Base-by-base conservation (phyloP, 2,797 vertebrate genomes). In the Sarcoramphus papa region DNA sequence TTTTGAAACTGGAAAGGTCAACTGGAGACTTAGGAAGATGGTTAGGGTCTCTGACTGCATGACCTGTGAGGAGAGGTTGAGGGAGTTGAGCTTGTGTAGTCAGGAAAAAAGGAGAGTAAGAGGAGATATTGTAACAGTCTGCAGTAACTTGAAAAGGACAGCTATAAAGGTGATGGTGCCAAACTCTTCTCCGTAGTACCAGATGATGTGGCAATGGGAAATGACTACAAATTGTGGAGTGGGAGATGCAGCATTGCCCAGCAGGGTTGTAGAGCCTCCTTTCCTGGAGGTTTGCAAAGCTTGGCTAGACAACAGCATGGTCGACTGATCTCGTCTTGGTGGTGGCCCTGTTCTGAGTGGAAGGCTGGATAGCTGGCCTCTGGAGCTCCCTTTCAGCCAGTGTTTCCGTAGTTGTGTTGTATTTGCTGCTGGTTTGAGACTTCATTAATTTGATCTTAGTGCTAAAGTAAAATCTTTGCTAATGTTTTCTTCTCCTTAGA, bases 181-280 rank as follows among this genome's bases (percentile, higher is more conserved):
- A 83, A 35, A 60, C 12, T 57, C 57, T 75, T 78, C 11, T 76
- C 30, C 23, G 40, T 54, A 68, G 33, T 82, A 68, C 21, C 16
- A 28, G 56, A 14, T 54, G 15, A 76, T 12, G 13, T 27, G 37
- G 23, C 53, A 47, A 6, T 74, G 14, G 48, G 53, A 86, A 95
- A 41, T 51, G 24, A 33, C 17, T 57, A 25, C 19, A 50, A 17
- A 9, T 25, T 40, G 24, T 40, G 21, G 51, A 76, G 54, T 40
- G 33, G 41, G 30, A 91, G 31, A 40, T 75, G 19, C 6, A 33
- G 37, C 8, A 3, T 62, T 75, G 27, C 33, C 18, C 24, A 13
- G 47, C 4, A 1, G 10, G 25, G 27, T 17, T 0, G 0, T 6
- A 62, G 59, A 72, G 7, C 12, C 5, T 31, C 17, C 14, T 10